Base-by-base conservation (phyloP, 1,140 invertebrate genomes). In the Drosophila ohnishii region DNA sequence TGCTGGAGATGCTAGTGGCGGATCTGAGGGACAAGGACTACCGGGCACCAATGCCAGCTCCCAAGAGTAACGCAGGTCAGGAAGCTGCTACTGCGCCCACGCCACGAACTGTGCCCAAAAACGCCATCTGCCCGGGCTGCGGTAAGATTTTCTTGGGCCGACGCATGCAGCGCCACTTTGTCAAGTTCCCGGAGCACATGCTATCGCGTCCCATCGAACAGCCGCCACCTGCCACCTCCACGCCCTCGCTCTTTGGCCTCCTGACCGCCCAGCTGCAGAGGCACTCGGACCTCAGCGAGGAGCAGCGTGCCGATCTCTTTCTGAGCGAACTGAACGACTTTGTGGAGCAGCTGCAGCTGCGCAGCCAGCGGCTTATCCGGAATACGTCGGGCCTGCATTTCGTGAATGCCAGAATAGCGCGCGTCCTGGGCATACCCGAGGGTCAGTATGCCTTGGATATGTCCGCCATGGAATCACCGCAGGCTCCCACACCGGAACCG, bases 331-430 rank as follows among this genome's bases (percentile, higher is more conserved):
- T 91, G 1, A 88, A 90, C 11, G 90, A 91, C 60, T 80, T 91
- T 37, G 81, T 91, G 5, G 79, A 88, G 59, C 90, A 91, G 72
- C 53, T 91, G 51, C 90, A 91, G 50, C 30, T 90, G 57, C 84
- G 90, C 2, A 90, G 89, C 42, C 80, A 87, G 6, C 76, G 90
- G 0, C 78, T 91, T n/a, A 90, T 91, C 42, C 78, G 88, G 8
- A 91, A 91, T 39, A 91, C 90, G 1, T 91, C 90, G 0, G 90
- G 90, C 4, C 19, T 90, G 32, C 90, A 91, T 47, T 91, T 91
- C 34, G 84, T 91, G 1, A 83, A 78, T 50, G 72, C 84, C 0
- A 73, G 86, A 2, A 83, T 75, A 14, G 77, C 90, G 1, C 84
- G 90, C 1, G 78, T 91, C 0, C 28, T 91, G 37, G 89, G 88